A percentile compares a stretch with the other conserved stretches of the same genome.
These are phyloP conservation scores for Platycheirus rosarum DNA, from an alignment of 2,888 invertebrate species.

Conservation along the genomic window DNA sequence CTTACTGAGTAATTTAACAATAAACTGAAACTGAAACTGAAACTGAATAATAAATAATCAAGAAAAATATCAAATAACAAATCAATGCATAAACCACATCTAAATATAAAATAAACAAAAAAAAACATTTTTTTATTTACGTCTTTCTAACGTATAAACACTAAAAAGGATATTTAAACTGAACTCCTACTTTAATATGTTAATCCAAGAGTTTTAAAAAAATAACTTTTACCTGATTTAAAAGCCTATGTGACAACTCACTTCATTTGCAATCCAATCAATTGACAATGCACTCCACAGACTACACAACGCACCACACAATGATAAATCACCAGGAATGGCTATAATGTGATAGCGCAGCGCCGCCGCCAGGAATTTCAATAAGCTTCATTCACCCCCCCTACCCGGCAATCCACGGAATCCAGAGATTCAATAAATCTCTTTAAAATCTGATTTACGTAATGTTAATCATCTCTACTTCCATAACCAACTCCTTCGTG, in stretches of 20 bases:
- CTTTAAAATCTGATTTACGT: slow-evolving; percentile 72
- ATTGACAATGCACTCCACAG: no score
- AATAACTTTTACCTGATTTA: not conserved
- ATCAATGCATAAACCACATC: no score
- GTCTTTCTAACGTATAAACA: no score
- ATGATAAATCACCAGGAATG: slow-evolving; percentile 54
- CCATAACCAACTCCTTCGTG: not conserved
- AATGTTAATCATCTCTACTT: slow-evolving; percentile 65
- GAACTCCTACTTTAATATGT: no score
- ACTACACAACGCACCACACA: slow-evolving; percentile 42
- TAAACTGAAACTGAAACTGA: no score
- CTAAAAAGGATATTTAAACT: no score
- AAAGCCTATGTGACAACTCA: slow-evolving; percentile 12
- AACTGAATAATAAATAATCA: no score
- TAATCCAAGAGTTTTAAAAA: no score
- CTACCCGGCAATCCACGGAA: slow-evolving; percentile 8
- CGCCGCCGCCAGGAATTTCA: slow-evolving; percentile 69
- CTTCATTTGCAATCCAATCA: slow-evolving; percentile 67
- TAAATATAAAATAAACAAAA: no score
- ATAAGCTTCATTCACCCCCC: slow-evolving; percentile 64
- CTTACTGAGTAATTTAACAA: no score
- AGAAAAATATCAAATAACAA: no score
- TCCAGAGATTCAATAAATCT: slow-evolving; percentile 65
- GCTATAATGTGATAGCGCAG: slow-evolving; percentile 63
- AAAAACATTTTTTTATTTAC: no score